Base-by-base conservation (phyloP, 2,113 vertebrate species). In the Porphyrio hochstetteri region DNA sequence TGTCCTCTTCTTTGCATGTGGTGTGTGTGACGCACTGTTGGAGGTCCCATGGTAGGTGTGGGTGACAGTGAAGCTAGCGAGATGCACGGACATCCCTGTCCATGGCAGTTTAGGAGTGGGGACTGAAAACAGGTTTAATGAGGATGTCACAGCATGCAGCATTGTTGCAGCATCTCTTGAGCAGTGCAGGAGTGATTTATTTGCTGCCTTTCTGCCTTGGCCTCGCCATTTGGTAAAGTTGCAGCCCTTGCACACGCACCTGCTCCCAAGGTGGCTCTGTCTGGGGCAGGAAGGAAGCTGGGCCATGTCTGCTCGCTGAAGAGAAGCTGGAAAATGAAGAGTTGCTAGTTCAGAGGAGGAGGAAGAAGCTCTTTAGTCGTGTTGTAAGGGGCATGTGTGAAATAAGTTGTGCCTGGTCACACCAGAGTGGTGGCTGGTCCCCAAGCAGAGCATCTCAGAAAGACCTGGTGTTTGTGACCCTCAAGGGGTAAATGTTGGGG, bases 221-320 rank as follows among this genome's bases (percentile, higher is more conserved):
- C 57, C 42, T 89, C 33, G 1, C 60, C 27, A 35, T 46, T 71
- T 64, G 83, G 56, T 71, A 68, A 81, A 87, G 75, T 88, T 87
- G 50, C 53, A 72, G 31, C 29, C 68, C 57, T 63, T 29, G 23
- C 24, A 3, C 7, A 7, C 0, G 35, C 71, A 79, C 67, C 75
- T 68, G 67, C 79, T 76, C 61, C 57, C 88, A 68, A 90, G 93
- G 88, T 79, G 35, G 76, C 82, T 90, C 88, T 64, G 67, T 72
- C 64, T 68, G 92, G 67, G 63, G 33, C 82, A 72, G 93, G 80
- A 88, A 88, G 86, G 91, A 90, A 76, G 42, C 16, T 57, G 88
- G 31, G 40, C 68, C 83, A 68, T 76, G 17, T 46, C 44, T 64
- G 24, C 38, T 82, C 35, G 8, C 52, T 80, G 71, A 72, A 71